phyloP scores from a whole-genome alignment of 1,140 invertebrate species.

The Mya arenaria region DNA sequence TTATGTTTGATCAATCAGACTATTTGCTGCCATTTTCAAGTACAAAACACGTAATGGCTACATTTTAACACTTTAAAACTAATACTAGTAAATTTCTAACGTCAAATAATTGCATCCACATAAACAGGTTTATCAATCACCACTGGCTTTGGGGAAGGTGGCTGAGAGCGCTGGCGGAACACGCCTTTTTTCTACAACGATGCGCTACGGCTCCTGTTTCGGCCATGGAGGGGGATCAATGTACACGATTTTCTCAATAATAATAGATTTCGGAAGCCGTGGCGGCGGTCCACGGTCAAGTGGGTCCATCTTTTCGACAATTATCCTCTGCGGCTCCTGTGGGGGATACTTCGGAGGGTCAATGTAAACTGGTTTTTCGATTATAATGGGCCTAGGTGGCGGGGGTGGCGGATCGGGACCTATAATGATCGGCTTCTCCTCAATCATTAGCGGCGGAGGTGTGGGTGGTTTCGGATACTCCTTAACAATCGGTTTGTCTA shows the following conservation, averaged over 20 bases:
- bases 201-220: constrained; percentile 28
- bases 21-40: no score
- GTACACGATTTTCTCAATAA: constrained; percentile 43
- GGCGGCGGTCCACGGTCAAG: constrained; percentile 31
- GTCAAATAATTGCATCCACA: no score
- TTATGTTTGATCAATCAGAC: no score
- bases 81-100: no score
- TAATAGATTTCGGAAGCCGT: constrained; percentile 32
- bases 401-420: constrained; percentile 28
- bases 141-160: constrained; percentile 6
- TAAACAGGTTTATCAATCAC: constrained; percentile 39
- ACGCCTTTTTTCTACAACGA: constrained; percentile 34
- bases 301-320: constrained; percentile 26
- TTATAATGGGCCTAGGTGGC: constrained; percentile 17
- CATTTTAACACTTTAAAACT: no score
- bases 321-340: constrained; percentile 40
- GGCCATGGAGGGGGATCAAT: constrained; percentile 48
- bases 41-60: no score
- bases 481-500: constrained; percentile 33
- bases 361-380: constrained; percentile 39
- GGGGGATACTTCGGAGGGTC: constrained; percentile 29
- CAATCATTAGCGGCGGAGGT: constrained; percentile 24
- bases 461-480: constrained; percentile 32
- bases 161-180: constrained; percentile 25
- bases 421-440: constrained; percentile 36